Evolutionary conservation across 2,888 invertebrate genomes (phyloP), one percentile per base, ranked within the genome.

Genomic region (Chrysodeixis includens): DNA sequence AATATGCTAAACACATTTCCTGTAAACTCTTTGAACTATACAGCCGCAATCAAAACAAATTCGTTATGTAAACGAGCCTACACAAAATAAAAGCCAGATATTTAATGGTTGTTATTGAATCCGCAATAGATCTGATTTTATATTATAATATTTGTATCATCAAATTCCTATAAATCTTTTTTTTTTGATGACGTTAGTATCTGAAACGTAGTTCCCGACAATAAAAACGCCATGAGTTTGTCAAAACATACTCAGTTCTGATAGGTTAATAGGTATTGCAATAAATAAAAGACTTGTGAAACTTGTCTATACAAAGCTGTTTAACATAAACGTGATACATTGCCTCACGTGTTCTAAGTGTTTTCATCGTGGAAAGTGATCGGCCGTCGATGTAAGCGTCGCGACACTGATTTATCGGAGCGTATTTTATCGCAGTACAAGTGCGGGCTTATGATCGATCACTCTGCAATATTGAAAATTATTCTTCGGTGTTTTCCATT

Each of bases 401-500:
- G 32, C 65, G 51, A 66, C 68, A 55, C 22, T 69, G 79, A 74
- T 74, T 67, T 63, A 81, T 74, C 46, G 49, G 18, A 22, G 7
- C 22, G 30, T 69, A 69, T 69, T 69, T 60, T 66, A 56, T 72
- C 67, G 35, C 35, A 51, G 32, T 56, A 30, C 44, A 56, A 26
- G 46, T 30, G 44, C 35, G 32, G 54, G 59, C 57, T 54, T 64
- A 52, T 74, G 68, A 81, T 78, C 64, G 68, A 78, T 78, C 57
- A 54, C 20, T 32, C 16, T 14, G 20, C 20, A 66, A 56, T 62
- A 62, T 61, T 46, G 10, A 9, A 49, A 10, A 10, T 49, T 20
- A 49, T 3, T 49, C 8, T 14, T 14, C 4, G 35, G 35, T 35
- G 14, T 10, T 35, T 35, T 10, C n/a, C n/a, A 9, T 3, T 44